Base-by-base conservation (phyloP, 2,797 vertebrate genomes). In the Hoplostethus mediterraneus region DNA sequence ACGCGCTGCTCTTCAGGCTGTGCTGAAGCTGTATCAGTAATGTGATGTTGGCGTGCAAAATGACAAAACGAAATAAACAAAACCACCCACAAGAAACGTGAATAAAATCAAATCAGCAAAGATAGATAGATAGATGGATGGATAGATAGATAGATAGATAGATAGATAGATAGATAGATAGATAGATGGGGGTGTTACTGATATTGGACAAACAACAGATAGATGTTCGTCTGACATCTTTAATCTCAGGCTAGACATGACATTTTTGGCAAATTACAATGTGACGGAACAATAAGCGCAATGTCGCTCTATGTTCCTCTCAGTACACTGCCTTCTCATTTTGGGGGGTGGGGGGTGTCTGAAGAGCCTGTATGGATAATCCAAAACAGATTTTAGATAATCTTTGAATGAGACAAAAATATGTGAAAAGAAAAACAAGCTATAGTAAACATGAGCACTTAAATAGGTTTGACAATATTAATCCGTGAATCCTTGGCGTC, bases 371-470 rank as follows among this genome's bases (percentile, higher is more conserved):
- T 87, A 89, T 87, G 77, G 77, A 84, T 94, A 94, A 94, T 94
- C 93, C 92, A 83, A 86, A 93, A 91, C 92, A 93, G 88, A 92
- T 92, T 93, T 91, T 31, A 75, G 82, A 91, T 93, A 91, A 94
- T 93, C 92, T 94, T 82, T 82, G 85, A 89, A 85, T 84, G 81
- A 90, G 67, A 84, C 79, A 83, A 63, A 89, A 78, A 90, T 76
- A 84, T 81, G 60, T 51, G 51, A 74, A 38, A 60, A 63, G 80
- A 86, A 90, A 90, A 89, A 90, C 85, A 92, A 91, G 70, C 49
- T 6, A n/a, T 67, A 36, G 63, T 80, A 81, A 92, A 92, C 85
- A 90, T 62, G 64, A 85, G 80, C 73, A 12, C 61, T 86, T 83
- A 85, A 88, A 86, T 63, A 82, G 73, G 84, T 79, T 86, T 82